phyloP scores from a whole-genome alignment of 2,888 invertebrate genomes.

The Drosophila neonasuta region DNA sequence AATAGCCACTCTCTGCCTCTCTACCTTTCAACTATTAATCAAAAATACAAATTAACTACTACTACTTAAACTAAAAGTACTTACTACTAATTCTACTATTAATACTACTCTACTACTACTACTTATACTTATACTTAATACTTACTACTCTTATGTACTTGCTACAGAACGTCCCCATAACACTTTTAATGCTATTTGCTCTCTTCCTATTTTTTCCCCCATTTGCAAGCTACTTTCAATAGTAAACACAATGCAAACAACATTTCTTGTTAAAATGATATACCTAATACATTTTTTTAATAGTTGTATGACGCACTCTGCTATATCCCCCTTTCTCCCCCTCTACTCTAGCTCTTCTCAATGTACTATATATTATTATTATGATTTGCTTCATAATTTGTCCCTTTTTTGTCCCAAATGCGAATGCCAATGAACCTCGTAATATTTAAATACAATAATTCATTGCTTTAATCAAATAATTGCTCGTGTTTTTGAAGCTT shows the following conservation, averaged over 20 bases:
- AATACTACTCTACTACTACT: constrained; percentile 28
- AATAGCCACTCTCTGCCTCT: constrained; percentile 54
- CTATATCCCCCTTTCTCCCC: constrained; percentile 14
- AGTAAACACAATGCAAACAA: constrained; percentile 15
- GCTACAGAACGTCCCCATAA: constrained; percentile 44
- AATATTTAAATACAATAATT: constrained; percentile 24
- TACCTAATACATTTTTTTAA: constrained; percentile 7
- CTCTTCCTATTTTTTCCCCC: constrained; percentile 8
- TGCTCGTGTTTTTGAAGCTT: constrained; percentile 23
- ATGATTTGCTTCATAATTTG: constrained; percentile 17
- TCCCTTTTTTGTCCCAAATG: constrained; percentile 13
- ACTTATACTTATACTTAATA: constrained; percentile 13
- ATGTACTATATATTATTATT: constrained; percentile 14
- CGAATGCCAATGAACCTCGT: constrained; percentile 37
- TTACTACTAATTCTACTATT: constrained; percentile 26
- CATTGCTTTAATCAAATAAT: constrained; percentile 46
- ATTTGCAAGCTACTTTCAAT: constrained; percentile 43
- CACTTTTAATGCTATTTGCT: constrained; percentile 45
- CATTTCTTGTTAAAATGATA: constrained; percentile 19
- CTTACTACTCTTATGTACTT: constrained; percentile 30
- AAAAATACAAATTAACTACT: constrained; percentile 20
- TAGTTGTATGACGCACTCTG: constrained; percentile 42
- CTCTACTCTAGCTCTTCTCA: neutral
- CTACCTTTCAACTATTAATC: constrained; percentile 36
- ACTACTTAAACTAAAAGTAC: constrained; percentile 26